Evolutionary conservation across 2,888 invertebrate genomes (phyloP).

Genomic region (Drosophila percnosoma): DNA sequence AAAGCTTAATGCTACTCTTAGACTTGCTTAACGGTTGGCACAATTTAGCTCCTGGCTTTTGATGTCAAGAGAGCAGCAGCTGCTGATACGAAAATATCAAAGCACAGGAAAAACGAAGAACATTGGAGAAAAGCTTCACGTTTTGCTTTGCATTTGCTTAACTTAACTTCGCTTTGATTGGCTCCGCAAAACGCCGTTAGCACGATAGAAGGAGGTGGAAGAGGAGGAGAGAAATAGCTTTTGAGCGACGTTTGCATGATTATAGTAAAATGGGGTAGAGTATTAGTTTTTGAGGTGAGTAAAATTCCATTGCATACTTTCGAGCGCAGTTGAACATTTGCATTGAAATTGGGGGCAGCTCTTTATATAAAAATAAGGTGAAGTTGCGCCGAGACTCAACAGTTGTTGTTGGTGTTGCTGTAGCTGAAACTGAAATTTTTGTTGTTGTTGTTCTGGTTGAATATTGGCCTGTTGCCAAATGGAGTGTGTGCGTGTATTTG

Average conservation of each 20-base stretch:
- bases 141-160: constrained; percentile 1
- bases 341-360: constrained; percentile 37
- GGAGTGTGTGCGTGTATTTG: constrained; percentile 15
- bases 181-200: constrained; percentile 12
- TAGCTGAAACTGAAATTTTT: constrained; percentile 10
- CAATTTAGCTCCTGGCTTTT: constrained; percentile 20
- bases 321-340: constrained; percentile 30
- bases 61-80: constrained; percentile 40
- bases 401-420: constrained; percentile 19
- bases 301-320: constrained; percentile 44
- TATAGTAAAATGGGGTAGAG: not conserved
- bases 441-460: constrained; percentile 12
- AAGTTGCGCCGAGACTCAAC: constrained; percentile 31
- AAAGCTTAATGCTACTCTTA: constrained; percentile 20
- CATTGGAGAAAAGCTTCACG: constrained; percentile 6
- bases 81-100: constrained; percentile 9
- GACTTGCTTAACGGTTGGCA: constrained; percentile 18
- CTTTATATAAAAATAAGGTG: constrained; percentile 44
- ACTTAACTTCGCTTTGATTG: constrained; percentile 31
- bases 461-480: constrained; percentile 39
- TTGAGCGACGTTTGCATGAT: not conserved
- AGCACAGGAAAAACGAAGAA: constrained; percentile 2
- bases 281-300: constrained; percentile 22
- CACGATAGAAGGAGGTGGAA: not conserved
- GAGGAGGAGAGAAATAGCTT: not conserved